phyloP scores from a whole-genome alignment of 2,113 vertebrate genomes.

The Odobenus rosmarus region DNA sequence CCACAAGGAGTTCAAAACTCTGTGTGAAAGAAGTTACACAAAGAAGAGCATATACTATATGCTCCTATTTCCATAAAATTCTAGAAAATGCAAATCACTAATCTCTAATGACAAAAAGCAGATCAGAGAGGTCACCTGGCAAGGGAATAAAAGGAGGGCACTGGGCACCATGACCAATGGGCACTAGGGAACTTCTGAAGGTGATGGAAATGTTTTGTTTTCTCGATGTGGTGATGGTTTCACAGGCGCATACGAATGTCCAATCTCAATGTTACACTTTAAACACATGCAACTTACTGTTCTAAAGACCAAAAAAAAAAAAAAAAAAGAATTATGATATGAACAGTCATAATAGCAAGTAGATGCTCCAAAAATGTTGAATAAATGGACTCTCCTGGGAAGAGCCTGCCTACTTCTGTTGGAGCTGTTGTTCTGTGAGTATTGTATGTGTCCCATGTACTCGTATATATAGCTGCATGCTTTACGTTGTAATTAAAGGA shows the following conservation, averaged over 20 bases:
- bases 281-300: not conserved
- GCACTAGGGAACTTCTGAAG: not conserved
- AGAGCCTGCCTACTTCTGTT: not conserved
- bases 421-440: not conserved
- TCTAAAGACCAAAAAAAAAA: not conserved
- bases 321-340: not conserved
- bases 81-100: constrained; percentile 21
- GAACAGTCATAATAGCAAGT: not conserved
- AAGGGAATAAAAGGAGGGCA: not conserved
- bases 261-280: not conserved
- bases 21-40: not conserved
- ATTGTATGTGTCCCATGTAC: not conserved
- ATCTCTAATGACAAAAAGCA: not conserved
- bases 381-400: not conserved
- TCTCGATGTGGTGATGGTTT: not conserved
- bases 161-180: not conserved
- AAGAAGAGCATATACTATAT: not conserved
- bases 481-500: not conserved
- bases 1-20: not conserved
- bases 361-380: not conserved
- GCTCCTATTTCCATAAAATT: not conserved
- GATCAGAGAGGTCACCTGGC: not conserved
- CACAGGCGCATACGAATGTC: not conserved
- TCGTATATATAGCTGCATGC: not conserved
- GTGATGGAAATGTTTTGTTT: not conserved